Evolutionary conservation across 2,113 vertebrate genomes (phyloP).

Genomic region (Etheostoma cragini): DNA sequence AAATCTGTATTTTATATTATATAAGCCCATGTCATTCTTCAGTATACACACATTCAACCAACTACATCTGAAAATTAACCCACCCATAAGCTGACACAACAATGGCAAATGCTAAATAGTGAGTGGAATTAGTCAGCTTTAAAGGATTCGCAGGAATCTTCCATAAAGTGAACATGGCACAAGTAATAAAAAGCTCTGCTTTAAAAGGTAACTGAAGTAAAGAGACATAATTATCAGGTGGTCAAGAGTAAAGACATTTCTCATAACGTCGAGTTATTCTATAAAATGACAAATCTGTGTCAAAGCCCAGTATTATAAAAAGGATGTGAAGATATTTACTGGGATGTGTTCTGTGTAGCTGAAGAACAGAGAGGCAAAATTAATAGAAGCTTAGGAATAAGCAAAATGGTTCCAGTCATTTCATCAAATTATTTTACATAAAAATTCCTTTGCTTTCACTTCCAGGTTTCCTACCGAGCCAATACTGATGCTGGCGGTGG

Average conservation of each 20-base stretch:
- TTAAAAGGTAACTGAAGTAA: not conserved
- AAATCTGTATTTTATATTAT: not conserved
- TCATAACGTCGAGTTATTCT: not conserved
- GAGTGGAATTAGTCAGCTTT: not conserved
- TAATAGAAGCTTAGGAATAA: slow-evolving; percentile 7
- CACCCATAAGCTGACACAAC: not conserved
- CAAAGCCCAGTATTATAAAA: not conserved
- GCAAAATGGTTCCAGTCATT: slow-evolving; percentile 20
- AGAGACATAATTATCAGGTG: not conserved
- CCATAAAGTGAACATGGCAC: not conserved
- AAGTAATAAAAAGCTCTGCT: not conserved
- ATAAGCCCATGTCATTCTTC: not conserved
- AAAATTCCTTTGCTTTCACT: not conserved
- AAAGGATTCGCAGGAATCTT: not conserved
- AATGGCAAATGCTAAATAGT: not conserved
- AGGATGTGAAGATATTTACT: slow-evolving; percentile 18
- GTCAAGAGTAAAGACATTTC: slow-evolving; percentile 1
- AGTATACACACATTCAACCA: slow-evolving; percentile 8
- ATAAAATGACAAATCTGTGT: not conserved
- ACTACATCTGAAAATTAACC: not conserved
- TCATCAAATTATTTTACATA: slow-evolving; percentile 1
- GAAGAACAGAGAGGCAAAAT: slow-evolving; percentile 15
- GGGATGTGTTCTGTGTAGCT: not conserved
- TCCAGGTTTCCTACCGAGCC: slow-evolving; percentile 88
- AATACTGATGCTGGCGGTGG: slow-evolving; percentile 90